Evolutionary conservation across 2,888 invertebrate genomes (phyloP).

Genomic region (Conchocele bisecta): DNA sequence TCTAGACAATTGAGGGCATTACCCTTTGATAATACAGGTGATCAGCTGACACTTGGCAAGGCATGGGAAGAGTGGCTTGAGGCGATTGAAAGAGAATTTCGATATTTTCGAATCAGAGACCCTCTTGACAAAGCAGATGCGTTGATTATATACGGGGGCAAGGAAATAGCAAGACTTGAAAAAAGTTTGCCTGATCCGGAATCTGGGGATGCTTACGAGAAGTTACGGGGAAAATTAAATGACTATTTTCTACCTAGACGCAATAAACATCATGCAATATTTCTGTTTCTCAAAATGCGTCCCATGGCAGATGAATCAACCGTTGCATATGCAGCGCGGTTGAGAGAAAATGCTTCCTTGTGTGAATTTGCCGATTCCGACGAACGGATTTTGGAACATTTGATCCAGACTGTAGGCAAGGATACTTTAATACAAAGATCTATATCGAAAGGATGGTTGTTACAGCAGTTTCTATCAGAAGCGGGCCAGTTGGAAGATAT

Average conservation of each 20-base stretch:
- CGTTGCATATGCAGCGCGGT: conserved; percentile 2
- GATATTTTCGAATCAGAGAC: too few relatives aligned
- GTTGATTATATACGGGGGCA: conserved; percentile 12
- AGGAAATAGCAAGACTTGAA: conserved; percentile 13
- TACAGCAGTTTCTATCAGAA: background rate
- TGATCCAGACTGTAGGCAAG: conserved; percentile 1
- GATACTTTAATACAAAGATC: too few relatives aligned
- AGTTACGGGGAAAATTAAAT: conserved; percentile 16
- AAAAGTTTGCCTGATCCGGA: conserved; percentile 15
- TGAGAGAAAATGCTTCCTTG: background rate
- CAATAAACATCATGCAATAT: background rate
- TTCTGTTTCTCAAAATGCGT: background rate
- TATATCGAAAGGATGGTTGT: background rate
- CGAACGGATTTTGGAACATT: conserved; percentile 5
- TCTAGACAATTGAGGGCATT: too few relatives aligned
- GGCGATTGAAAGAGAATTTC: too few relatives aligned
- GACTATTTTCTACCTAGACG: too few relatives aligned
- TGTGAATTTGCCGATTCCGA: background rate
- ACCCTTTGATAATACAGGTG: too few relatives aligned
- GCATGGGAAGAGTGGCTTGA: too few relatives aligned
- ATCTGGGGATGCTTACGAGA: conserved; percentile 7
- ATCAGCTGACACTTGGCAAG: too few relatives aligned
- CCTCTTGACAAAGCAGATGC: too few relatives aligned
- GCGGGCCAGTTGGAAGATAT: conserved; percentile 1
- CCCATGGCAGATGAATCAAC: background rate